These are phyloP conservation scores for Cerastis rubricosa DNA, from an alignment of 2,888 invertebrate genomes.

Conservation along the genomic window DNA sequence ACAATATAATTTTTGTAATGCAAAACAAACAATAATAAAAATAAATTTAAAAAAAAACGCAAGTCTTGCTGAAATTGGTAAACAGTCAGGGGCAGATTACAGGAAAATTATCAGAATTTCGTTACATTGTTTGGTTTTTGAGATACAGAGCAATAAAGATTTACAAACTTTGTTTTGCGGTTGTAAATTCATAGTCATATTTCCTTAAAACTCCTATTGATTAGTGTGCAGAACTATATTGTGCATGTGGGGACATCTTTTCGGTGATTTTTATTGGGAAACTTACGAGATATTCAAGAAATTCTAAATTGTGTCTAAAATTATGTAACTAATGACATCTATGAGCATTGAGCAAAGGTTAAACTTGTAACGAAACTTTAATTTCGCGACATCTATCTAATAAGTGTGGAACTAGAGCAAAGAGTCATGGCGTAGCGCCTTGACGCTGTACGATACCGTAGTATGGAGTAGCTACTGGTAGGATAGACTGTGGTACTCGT, in stretches of 20 bases:
- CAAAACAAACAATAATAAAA: no score
- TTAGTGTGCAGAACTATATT: not conserved
- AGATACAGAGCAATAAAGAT: not conserved
- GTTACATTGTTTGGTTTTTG: not conserved
- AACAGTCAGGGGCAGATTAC: not conserved
- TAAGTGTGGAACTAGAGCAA: constrained; percentile 10
- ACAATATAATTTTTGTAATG: no score
- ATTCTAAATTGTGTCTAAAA: not conserved
- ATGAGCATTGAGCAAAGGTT: not conserved
- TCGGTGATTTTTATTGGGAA: not conserved
- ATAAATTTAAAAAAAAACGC: no score
- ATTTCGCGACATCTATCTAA: constrained; percentile 55
- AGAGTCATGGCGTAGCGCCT: constrained; percentile 66
- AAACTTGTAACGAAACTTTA: not conserved
- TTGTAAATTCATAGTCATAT: not conserved
- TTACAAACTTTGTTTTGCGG: constrained; percentile 23
- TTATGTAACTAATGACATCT: constrained; percentile 34
- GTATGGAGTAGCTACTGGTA: not conserved
- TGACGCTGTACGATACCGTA: constrained; percentile 53
- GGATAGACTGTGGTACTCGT: not conserved
- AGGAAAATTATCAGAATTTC: not conserved
- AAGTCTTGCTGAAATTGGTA: not conserved
- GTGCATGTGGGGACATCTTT: not conserved
- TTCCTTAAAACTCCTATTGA: not conserved
- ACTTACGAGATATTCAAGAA: not conserved